Evolutionary conservation across 2,113 vertebrate species (phyloP).

Genomic region (Sapayoa aenigma): DNA sequence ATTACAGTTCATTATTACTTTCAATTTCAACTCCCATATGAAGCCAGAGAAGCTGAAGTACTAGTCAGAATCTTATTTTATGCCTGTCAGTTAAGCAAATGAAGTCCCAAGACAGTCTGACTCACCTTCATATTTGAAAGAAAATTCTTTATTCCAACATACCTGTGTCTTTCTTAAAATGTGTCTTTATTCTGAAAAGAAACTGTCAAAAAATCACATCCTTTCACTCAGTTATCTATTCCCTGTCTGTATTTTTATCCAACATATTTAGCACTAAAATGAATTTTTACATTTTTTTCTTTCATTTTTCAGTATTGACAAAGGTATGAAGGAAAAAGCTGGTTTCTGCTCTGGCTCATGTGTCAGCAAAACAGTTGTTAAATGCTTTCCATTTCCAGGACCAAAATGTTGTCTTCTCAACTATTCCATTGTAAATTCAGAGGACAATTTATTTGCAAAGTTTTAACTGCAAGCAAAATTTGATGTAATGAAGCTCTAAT

Average conservation of each 20-base stretch:
- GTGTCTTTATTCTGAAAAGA: slow-evolving; percentile 15
- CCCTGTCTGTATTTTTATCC: not conserved
- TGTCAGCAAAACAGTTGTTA: not conserved
- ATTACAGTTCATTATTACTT: slow-evolving; percentile 46
- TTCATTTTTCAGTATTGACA: not conserved
- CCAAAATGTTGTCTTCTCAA: not conserved
- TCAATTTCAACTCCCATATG: slow-evolving; percentile 37
- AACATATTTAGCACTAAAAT: not conserved
- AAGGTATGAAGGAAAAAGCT: not conserved
- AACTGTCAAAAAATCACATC: not conserved
- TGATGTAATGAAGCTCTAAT: slow-evolving; percentile 47
- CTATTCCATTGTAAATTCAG: not conserved
- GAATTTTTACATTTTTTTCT: not conserved
- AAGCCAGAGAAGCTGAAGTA: not conserved
- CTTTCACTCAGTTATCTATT: not conserved
- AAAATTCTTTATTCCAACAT: slow-evolving; percentile 9
- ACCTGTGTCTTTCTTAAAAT: slow-evolving; percentile 19
- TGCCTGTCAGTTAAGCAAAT: slow-evolving; percentile 50
- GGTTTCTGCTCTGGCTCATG: not conserved
- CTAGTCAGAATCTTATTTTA: slow-evolving; percentile 41
- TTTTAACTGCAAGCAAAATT: slow-evolving; percentile 48
- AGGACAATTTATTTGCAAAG: slow-evolving; percentile 24
- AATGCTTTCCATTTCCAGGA: not conserved
- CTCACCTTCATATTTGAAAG: slow-evolving; percentile 20
- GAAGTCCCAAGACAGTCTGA: slow-evolving; percentile 37